Evolutionary conservation across 2,888 invertebrate species (phyloP), one percentile per base, ranked within the genome.

Genomic region (Drosophila subquinaria): DNA sequence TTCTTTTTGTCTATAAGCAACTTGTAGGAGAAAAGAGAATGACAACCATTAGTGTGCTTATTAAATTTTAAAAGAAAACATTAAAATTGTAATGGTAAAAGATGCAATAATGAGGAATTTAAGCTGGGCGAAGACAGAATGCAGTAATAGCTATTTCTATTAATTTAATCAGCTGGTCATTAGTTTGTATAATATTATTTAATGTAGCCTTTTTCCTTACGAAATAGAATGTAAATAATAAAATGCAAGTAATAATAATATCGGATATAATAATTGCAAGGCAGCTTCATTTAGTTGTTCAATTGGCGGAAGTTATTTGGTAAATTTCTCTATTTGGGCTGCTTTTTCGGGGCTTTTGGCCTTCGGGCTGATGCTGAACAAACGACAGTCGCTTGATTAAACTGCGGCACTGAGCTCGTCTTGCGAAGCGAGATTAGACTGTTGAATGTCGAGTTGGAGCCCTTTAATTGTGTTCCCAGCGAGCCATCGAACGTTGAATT

Each of bases 401-500:
- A 40, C n/a, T 62, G 30, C 9, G 73, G 52, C 1, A 59, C 69
- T 1, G 73, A 74, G 8, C 33, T 11, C 6, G 74, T 42, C 33
- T 67, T 71, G 20, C 62, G 66, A 0, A 75, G 53, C 20, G 51
- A 56, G 1, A 35, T 17, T 6, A 30, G n/a, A 3, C 55, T 55
- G 17, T 40, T 15, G 27, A 23, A 15, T 20, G 15, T 13, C 4
- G 17, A 45, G 20, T 10, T 43, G 10, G n/a, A 50, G 1, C 40
- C 6, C 3, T 5, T 10, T 2, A 35, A n/a, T 4, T 6, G 23
- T 4, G 27, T 85, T 79, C 70, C 30, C 2, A 15, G 11, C 4
- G 4, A 17, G 4, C 6, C 5, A 1, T 27, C 17, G 2, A 15
- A 17, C 1, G 27, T 36, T 0, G 27, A 20, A 1, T n/a, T 8